Conservation (phyloP, 2,797 vertebrate species). For the Micropoecilia bifurca region DNA sequence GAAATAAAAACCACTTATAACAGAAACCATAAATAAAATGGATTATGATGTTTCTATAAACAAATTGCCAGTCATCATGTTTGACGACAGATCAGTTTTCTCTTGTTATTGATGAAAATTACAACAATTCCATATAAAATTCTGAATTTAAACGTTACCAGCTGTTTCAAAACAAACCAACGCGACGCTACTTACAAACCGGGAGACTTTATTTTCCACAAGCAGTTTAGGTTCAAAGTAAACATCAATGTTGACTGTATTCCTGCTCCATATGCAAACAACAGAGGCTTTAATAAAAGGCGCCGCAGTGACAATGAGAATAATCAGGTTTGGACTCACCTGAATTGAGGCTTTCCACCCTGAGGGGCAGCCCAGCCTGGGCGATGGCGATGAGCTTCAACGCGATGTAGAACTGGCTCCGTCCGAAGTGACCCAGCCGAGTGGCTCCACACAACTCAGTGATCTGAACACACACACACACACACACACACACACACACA, state of each 20-base stretch:
- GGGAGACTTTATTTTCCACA: too few relatives aligned
- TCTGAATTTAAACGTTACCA: too few relatives aligned
- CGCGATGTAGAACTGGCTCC: slow-evolving; percentile 99
- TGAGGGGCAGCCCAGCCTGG: slow-evolving; percentile 93
- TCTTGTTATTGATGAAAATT: too few relatives aligned
- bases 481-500: too few relatives aligned
- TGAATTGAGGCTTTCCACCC: slow-evolving; percentile 97
- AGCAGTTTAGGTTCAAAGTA: not conserved
- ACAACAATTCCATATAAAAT: too few relatives aligned
- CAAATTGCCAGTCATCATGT: too few relatives aligned
- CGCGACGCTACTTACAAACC: not conserved
- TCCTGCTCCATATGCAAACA: not conserved
- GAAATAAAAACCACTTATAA: too few relatives aligned
- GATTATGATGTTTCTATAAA: too few relatives aligned
- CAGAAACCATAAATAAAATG: too few relatives aligned
- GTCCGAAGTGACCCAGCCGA: slow-evolving; percentile 96
- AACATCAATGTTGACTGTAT: not conserved
- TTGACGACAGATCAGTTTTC: too few relatives aligned
- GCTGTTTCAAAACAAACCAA: not conserved
- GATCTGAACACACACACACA: slow-evolving; percentile 81
- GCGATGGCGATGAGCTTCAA: slow-evolving; percentile 98
- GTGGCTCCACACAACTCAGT: slow-evolving; percentile 97
- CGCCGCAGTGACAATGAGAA: slow-evolving; percentile 13
- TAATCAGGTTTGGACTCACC: slow-evolving; percentile 79
- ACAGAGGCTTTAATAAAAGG: not conserved